These are phyloP conservation scores for Phalacrocorax aristotelis DNA, from an alignment of 2,113 vertebrate species.

Conservation along the genomic window DNA sequence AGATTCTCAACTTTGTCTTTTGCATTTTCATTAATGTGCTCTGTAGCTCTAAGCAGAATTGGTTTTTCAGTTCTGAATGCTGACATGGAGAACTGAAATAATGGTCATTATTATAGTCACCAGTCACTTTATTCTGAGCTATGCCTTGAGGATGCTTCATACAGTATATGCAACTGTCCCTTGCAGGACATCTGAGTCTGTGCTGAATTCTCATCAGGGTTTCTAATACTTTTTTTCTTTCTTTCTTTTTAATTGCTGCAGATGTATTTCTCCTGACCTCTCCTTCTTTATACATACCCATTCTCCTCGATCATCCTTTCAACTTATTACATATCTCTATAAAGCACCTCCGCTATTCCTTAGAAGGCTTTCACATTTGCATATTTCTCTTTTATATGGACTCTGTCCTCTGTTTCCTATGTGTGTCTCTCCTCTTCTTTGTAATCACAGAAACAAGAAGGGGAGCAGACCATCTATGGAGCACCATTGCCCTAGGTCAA, in stretches of 20 bases:
- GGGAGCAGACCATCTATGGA: not conserved
- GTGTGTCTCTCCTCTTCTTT: not conserved
- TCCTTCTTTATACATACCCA: not conserved
- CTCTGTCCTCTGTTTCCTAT: not conserved
- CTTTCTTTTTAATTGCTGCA: not conserved
- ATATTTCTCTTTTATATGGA: not conserved
- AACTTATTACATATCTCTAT: not conserved
- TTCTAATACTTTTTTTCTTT: not conserved
- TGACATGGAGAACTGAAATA: constrained; percentile 13
- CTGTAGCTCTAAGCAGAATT: not conserved
- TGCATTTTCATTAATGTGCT: constrained; percentile 8
- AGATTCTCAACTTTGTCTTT: constrained; percentile 2
- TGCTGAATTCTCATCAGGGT: not conserved
- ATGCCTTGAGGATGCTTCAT: not conserved
- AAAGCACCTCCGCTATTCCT: not conserved
- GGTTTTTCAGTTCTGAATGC: not conserved
- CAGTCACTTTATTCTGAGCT: not conserved
- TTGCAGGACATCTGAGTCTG: not conserved
- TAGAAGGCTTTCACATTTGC: not conserved
- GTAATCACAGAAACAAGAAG: not conserved
- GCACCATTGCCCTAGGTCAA: not conserved
- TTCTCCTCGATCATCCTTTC: not conserved
- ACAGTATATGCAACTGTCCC: not conserved
- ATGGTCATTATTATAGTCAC: constrained; percentile 17
- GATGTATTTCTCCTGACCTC: not conserved